These are phyloP conservation scores for Pseudorhombus dupliciocellatus DNA, from an alignment of 2,113 vertebrate species.

Conservation along the genomic window DNA sequence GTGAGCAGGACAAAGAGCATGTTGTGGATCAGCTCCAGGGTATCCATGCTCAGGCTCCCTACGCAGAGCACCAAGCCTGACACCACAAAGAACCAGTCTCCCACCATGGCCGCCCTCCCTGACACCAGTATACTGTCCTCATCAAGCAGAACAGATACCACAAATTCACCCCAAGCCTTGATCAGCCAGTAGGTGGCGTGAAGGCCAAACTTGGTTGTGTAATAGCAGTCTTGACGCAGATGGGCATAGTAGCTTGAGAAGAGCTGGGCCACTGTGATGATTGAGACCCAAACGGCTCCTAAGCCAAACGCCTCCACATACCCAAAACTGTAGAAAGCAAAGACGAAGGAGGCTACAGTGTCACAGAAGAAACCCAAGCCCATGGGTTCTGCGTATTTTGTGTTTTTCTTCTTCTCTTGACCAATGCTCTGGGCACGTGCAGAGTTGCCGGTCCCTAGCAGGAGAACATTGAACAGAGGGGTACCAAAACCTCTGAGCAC, in stretches of 20 bases:
- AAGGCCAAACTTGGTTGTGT: slow-evolving; percentile 85
- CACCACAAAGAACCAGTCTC: slow-evolving; percentile 88
- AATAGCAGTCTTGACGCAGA: slow-evolving; percentile 85
- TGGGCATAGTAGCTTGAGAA: slow-evolving; percentile 87
- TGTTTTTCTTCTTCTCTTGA: slow-evolving; percentile 90
- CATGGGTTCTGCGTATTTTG: slow-evolving; percentile 91
- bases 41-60: slow-evolving; percentile 83
- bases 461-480: slow-evolving; percentile 88
- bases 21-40: slow-evolving; percentile 86
- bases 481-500: slow-evolving; percentile 88
- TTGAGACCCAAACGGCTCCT: slow-evolving; percentile 85
- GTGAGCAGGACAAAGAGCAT: slow-evolving; percentile 84
- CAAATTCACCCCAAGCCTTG: slow-evolving; percentile 88
- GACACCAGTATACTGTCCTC: slow-evolving; percentile 42
- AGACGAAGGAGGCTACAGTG: slow-evolving; percentile 83
- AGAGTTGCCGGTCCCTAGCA: slow-evolving; percentile 83
- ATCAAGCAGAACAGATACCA: slow-evolving; percentile 63
- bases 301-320: slow-evolving; percentile 82
- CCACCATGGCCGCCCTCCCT: slow-evolving; percentile 81
- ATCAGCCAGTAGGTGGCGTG: slow-evolving; percentile 88
- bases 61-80: slow-evolving; percentile 79
- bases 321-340: slow-evolving; percentile 88
- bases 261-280: slow-evolving; percentile 83
- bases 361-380: slow-evolving; percentile 88
- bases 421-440: slow-evolving; percentile 77